Base-by-base conservation (phyloP, 2,113 vertebrate genomes). In the Camelus dromedarius region DNA sequence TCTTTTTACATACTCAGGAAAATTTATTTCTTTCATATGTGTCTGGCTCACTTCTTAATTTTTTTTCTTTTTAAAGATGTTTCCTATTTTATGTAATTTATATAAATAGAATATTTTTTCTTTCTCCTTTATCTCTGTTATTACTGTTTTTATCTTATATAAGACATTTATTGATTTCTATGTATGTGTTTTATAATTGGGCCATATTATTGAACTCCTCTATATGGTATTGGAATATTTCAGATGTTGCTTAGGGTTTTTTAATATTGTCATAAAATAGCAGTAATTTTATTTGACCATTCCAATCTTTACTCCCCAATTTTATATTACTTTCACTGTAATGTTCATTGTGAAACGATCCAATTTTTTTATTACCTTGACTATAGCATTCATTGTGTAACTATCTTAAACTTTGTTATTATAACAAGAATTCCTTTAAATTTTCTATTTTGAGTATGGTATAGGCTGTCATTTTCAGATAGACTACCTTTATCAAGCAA, bases 1-100 rank as follows among this genome's bases (percentile, higher is more conserved):
- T 91, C 9, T 93, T 86, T 28, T 81, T 22, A 91, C 66, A 89
- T 76, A 16, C 48, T 91, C 48, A 11, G 35, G 18, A 87, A 96
- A 62, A 12, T 52, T 90, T 87, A 15, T 89, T 88, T 56, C 32
- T 94, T 96, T 91, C 56, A 6, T 32, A 75, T 42, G 15, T 67
- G 1, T 38, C 42, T 67, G 2, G 42, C 4, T 15, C 18, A 70
- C 46, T 70, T 94, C 8, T 46, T 83, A 72, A 77, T 15, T 50
- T 38, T 28, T 46, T 81, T 64, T 52, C 28, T 30, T 75, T 42
- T 88, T 91, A 38, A 38, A 46, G 5, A 46, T 58, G 64, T 86
- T 88, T 72, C 79, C 62, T 50, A 83, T 66, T 87, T 70, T 91
- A 30, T 87, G 8, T 66, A 62, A 60, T 42, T 8, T 91, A 18